Evolutionary conservation across 2,888 invertebrate genomes (phyloP).

Genomic region (Thera obeliscata): DNA sequence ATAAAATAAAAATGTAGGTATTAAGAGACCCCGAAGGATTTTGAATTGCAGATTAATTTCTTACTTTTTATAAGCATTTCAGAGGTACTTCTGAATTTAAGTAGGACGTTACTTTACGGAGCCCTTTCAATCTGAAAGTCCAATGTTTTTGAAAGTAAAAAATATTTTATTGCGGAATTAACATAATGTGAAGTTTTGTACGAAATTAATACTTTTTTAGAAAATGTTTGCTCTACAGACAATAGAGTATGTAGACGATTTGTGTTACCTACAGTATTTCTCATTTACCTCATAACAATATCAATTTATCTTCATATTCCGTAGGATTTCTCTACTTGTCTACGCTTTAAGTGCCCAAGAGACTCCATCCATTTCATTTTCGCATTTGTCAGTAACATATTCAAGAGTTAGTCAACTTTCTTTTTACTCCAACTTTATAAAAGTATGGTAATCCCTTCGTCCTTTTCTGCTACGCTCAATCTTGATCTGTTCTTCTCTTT

Average conservation of each 20-base stretch:
- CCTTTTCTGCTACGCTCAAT: constrained; percentile 43
- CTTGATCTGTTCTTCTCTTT: constrained; percentile 48
- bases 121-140: constrained; percentile 52
- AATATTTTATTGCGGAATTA: constrained; percentile 15
- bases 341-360: constrained; percentile 34
- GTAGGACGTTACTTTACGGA: constrained; percentile 58
- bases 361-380: constrained; percentile 34
- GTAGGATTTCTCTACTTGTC: constrained; percentile 29
- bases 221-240: neutral
- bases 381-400: constrained; percentile 38
- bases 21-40: constrained; percentile 63
- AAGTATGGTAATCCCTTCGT: constrained; percentile 36
- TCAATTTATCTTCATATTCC: constrained; percentile 30
- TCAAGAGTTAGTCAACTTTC: constrained; percentile 41
- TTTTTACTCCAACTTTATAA: constrained; percentile 43
- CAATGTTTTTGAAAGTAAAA: constrained; percentile 44
- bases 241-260: neutral
- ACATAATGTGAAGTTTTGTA: neutral
- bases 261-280: constrained; percentile 1
- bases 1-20: constrained; percentile 50
- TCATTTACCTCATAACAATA: constrained; percentile 29
- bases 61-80: constrained; percentile 72
- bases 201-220: neutral
- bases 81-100: constrained; percentile 65
- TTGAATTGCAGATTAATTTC: constrained; percentile 77